phyloP scores from a whole-genome alignment of 2,888 invertebrate species.

The Netelia fuscicornis region DNA sequence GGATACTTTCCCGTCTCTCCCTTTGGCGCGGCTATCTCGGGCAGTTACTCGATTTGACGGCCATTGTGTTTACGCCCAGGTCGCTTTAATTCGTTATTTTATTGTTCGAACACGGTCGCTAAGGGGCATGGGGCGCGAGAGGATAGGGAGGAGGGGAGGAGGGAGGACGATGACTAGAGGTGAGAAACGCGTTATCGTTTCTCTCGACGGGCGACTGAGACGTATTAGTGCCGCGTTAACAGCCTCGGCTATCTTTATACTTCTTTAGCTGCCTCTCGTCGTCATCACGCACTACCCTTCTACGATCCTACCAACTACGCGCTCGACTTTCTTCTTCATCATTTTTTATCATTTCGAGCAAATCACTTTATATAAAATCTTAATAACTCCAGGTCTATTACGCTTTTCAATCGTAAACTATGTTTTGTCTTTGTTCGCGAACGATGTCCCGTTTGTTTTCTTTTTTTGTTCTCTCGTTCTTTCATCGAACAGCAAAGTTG shows the following conservation, averaged over 20 bases:
- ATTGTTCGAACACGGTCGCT: slow-evolving; percentile 72
- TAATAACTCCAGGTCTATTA: background rate
- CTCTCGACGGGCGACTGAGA: slow-evolving; percentile 36
- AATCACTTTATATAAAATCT: background rate
- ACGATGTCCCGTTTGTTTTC: background rate
- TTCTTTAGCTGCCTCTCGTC: slow-evolving; percentile 43
- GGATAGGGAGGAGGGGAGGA: slow-evolving; percentile 1
- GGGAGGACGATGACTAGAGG: slow-evolving; percentile 30
- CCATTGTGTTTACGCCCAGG: slow-evolving; percentile 78
- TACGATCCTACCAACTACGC: slow-evolving; percentile 8
- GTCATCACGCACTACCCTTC: slow-evolving; percentile 31
- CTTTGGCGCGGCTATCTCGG: slow-evolving; percentile 68
- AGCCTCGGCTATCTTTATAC: slow-evolving; percentile 74
- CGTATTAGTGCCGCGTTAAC: slow-evolving; percentile 68
- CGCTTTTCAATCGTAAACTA: background rate
- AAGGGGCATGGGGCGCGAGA: slow-evolving; percentile 42
- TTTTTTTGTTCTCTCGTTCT: no score
- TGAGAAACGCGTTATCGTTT: slow-evolving; percentile 59
- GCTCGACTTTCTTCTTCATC: background rate
- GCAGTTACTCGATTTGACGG: slow-evolving; percentile 77
- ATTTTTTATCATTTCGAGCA: background rate
- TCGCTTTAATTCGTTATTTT: slow-evolving; percentile 78
- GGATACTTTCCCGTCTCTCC: slow-evolving; percentile 5
- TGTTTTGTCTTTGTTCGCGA: background rate
- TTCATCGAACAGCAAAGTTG: slow-evolving; percentile 18